Evolutionary conservation across 2,888 invertebrate genomes (phyloP).

Genomic region (Drosophila borealis): DNA sequence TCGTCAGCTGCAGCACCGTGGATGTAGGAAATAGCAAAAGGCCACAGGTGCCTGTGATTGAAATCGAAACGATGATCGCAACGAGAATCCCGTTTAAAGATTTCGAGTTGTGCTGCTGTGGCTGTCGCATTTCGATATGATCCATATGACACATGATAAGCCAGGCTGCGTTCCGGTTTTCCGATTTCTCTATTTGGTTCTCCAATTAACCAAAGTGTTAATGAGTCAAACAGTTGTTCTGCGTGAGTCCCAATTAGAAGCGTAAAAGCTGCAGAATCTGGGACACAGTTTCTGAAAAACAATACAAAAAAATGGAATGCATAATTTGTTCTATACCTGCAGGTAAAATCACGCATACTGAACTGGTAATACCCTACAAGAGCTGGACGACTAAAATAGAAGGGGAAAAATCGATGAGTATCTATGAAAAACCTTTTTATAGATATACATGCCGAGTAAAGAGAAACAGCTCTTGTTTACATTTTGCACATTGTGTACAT

Average conservation of each 20-base stretch:
- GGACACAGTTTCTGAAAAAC: conserved; percentile 22
- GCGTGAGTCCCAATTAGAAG: conserved; percentile 67
- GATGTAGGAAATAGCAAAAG: conserved; percentile 49
- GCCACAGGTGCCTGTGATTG: conserved; percentile 8
- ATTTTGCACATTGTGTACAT: no score
- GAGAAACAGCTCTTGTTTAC: no score
- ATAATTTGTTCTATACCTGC: background rate
- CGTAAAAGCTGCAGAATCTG: conserved; percentile 39
- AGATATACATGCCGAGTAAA: no score
- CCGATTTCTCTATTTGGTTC: conserved; percentile 57
- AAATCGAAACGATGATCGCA: conserved; percentile 9
- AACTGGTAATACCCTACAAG: conserved; percentile 15
- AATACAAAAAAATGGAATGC: conserved; percentile 9
- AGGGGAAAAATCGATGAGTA: no score
- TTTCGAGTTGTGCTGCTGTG: conserved; percentile 40
- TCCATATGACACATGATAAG: conserved; percentile 20
- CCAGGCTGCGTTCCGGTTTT: conserved; percentile 9
- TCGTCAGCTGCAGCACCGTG: conserved; percentile 64
- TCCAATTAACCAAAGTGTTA: conserved; percentile 63
- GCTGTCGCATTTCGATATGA: conserved; percentile 59
- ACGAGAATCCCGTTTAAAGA: conserved; percentile 22
- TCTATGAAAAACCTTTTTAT: no score
- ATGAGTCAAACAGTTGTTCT: conserved; percentile 55
- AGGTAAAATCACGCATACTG: background rate
- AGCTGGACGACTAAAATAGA: no score